Evolutionary conservation across 2,888 invertebrate species (phyloP), one percentile per base, ranked within the genome.

Genomic region (Epinotia ramella): DNA sequence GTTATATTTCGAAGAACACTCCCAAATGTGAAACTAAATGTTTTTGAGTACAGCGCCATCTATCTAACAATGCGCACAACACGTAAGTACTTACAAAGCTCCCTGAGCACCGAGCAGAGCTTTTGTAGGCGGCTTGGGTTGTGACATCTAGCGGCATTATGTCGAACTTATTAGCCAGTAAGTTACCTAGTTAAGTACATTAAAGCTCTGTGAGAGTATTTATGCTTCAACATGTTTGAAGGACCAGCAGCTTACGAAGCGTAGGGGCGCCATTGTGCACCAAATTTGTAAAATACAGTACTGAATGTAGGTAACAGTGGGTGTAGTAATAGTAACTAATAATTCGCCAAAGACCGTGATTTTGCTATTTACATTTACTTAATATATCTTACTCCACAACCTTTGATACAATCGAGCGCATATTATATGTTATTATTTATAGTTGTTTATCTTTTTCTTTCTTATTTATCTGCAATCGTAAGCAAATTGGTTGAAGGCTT

Each of bases 21-120:
- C 40, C n/a, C 1, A 5, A 16, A 40, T 6, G n/a, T 3, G 3
- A n/a, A n/a, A 40, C 9, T 33, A 24, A 60, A 33, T n/a, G 3
- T 6, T n/a, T 18, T 69, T 60, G 49, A 72, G 24, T 60, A 24
- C 56, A 70, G 65, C 77, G 78, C 77, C 78, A 78, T 78, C 79
- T 80, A 69, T 75, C 70, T 33, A 9, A n/a, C 20, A 20, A 18
- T 2, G 16, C 49, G 12, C 7, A 76, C 40, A 73, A 20, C 44
- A 56, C 3, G 4, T 9, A 4, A n/a, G 3, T 53, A 60, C 70
- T 60, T 44, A 18, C 3, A 24, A 66, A 49, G 46, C 60, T 49
- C 18, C 53, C 24, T 62, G 59, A 69, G 66, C 44, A 53, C n/a
- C 1, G 53, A 53, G n/a, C 28, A 18, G 63, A 69, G 56, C 49